phyloP scores from a whole-genome alignment of 1,140 invertebrate species.

The Drosophila parabipectinata region DNA sequence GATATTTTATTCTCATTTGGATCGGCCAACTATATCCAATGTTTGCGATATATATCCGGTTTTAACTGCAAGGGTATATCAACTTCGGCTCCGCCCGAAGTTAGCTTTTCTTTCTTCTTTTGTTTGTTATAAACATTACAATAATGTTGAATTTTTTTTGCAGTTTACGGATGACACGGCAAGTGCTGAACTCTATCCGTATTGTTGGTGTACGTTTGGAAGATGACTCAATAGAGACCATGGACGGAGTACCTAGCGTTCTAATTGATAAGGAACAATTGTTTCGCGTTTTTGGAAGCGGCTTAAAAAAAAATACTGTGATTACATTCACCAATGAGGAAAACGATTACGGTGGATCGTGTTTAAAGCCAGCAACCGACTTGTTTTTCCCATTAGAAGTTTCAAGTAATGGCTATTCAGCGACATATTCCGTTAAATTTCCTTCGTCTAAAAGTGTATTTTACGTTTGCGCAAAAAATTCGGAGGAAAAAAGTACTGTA shows the following conservation, averaged over 20 bases:
- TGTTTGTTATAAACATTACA: no score
- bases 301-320: slow-evolving; percentile 87
- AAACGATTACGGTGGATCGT: slow-evolving; percentile 85
- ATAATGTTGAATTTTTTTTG: not conserved
- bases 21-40: no score
- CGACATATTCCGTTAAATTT: slow-evolving; percentile 86
- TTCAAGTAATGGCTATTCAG: slow-evolving; percentile 85
- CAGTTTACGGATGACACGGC: slow-evolving; percentile 8
- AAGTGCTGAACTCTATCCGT: slow-evolving; percentile 3
- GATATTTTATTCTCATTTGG: no score
- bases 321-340: slow-evolving; percentile 89
- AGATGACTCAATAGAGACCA: slow-evolving; percentile 86
- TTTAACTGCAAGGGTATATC: no score
- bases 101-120: no score
- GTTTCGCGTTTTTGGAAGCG: slow-evolving; percentile 90
- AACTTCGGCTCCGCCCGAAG: no score
- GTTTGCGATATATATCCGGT: no score
- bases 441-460: slow-evolving; percentile 85
- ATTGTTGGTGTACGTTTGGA: slow-evolving; percentile 88
- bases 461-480: slow-evolving; percentile 88
- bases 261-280: slow-evolving; percentile 86
- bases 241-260: slow-evolving; percentile 88
- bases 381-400: slow-evolving; percentile 84
- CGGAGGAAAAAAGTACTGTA: slow-evolving; percentile 67
- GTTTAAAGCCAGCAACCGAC: slow-evolving; percentile 85